These are phyloP conservation scores for Apostichopus leukothele DNA, from an alignment of 53 echinoderm and acorn worm species.

Conservation along the genomic window DNA sequence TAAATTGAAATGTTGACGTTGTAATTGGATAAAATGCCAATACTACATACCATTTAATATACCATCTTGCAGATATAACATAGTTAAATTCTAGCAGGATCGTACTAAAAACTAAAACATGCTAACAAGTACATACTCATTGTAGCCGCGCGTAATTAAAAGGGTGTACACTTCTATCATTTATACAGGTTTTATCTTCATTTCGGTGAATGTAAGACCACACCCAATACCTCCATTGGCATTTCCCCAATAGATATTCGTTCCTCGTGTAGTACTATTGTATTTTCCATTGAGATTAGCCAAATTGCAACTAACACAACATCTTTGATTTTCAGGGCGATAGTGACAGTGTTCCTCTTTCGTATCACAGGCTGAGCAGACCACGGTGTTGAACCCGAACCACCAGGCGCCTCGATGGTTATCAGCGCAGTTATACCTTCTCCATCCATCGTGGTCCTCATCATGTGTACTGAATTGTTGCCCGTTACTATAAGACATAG, in stretches of 20 bases:
- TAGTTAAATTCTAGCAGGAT: too few relatives aligned
- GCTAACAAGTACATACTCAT: too few relatives aligned
- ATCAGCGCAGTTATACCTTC: conserved; percentile 72
- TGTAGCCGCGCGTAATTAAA: too few relatives aligned
- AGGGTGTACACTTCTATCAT: too few relatives aligned
- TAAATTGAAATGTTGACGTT: too few relatives aligned
- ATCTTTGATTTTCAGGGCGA: not conserved
- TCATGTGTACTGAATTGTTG: conserved; percentile 70
- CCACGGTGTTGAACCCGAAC: conserved; percentile 41
- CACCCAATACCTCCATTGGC: conserved; percentile 61
- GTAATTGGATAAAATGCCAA: too few relatives aligned
- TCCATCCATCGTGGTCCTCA: conserved; percentile 68
- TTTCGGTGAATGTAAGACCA: conserved; percentile 61
- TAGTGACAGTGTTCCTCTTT: not conserved
- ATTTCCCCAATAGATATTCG: conserved; percentile 63
- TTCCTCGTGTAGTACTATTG: conserved; percentile 48
- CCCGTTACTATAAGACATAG: not conserved
- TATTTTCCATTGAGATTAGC: conserved; percentile 78
- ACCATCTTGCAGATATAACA: too few relatives aligned
- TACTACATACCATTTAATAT: too few relatives aligned
- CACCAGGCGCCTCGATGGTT: conserved; percentile 77
- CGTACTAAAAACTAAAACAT: too few relatives aligned
- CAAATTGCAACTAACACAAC: conserved; percentile 51
- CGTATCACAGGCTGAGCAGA: not conserved
- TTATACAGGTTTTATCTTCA: conserved; percentile 57